Evolutionary conservation across 2,113 vertebrate species (phyloP), one percentile per base, ranked within the genome.

Genomic region (Chloroceryle aenea): DNA sequence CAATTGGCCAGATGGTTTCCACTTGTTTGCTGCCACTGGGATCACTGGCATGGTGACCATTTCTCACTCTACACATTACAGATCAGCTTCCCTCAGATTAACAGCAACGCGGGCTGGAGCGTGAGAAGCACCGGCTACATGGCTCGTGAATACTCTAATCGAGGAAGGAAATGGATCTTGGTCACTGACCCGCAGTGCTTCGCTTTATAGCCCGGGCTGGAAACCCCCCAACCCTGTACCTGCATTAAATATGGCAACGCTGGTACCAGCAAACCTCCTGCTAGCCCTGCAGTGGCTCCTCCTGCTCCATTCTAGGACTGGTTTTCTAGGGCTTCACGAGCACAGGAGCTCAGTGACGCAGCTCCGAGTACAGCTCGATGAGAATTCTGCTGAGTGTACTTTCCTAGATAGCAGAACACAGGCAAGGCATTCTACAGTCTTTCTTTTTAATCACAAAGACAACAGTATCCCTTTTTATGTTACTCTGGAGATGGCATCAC

Each of bases 361-460:
- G 71, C 27, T 74, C 50, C 83, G 67, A 88, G 82, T 53, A 83
- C 2, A 17, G 63, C 83, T 74, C 0, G 2, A 40, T 55, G 68
- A 87, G 91, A 84, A 92, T 72, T 36, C 63, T n/a, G 89, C 86
- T 95, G 91, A 86, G 19, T 52, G 61, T 12, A 11, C 61, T 87
- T 84, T 74, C 83, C 73, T 18, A 4, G 56, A 84, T 26, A 97
- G 90, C 90, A 78, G n/a, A 42, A 16, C 47, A 67, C 59, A 30
- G 50, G 43, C 43, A 42, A 53, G 61, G 52, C 23, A 6, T 22
- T 17, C 52, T 9, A 12, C 69, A 32, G n/a, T 7, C 48, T 61
- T 43, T 20, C 73, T 2, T 78, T 34, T 53, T 17, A 18, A 82
- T 26, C 53, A 88, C 36, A 73, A 73, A 67, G 23, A 50, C 50